A percentile compares a stretch with the other conserved stretches of the same genome.
Evolutionary conservation across 2,797 vertebrate species (phyloP).

Genomic region (Decapterus maruadsi): DNA sequence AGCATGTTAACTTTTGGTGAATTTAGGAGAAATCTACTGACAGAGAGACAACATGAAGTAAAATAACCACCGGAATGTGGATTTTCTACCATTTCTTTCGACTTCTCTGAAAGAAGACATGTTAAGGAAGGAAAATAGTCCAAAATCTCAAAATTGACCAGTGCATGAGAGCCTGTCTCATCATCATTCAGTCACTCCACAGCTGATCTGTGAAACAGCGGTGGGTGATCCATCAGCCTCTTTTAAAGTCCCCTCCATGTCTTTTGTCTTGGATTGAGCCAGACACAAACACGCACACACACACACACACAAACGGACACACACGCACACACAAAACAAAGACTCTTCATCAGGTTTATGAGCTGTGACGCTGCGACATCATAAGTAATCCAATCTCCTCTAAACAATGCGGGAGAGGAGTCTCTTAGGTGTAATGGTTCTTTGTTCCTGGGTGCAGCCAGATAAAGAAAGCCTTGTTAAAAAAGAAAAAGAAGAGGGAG

Average conservation of each 20-base stretch:
- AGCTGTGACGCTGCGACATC: constrained; percentile 70
- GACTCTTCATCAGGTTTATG: constrained; percentile 76
- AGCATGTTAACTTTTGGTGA: too few species aligned
- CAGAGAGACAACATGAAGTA: too few species aligned
- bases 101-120: too few species aligned
- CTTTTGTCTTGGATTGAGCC: constrained; percentile 56
- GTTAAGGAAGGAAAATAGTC: too few species aligned
- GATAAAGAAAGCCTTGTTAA: constrained; percentile 52
- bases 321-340: constrained; percentile 35
- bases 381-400: constrained; percentile 76
- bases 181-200: constrained; percentile 17
- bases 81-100: too few species aligned
- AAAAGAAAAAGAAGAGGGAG: constrained; percentile 38
- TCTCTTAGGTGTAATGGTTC: constrained; percentile 52
- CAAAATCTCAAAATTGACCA: too few species aligned
- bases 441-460: constrained; percentile 43
- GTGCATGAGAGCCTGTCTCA: too few species aligned
- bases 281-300: constrained; percentile 31
- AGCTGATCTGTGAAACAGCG: constrained; percentile 68
- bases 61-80: too few species aligned
- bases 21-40: too few species aligned
- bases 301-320: constrained; percentile 34
- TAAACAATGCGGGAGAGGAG: constrained; percentile 64
- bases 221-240: constrained; percentile 60
- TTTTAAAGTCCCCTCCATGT: constrained; percentile 58